Conservation (phyloP, 1,140 invertebrate species). For the Coptotermes formosanus region DNA sequence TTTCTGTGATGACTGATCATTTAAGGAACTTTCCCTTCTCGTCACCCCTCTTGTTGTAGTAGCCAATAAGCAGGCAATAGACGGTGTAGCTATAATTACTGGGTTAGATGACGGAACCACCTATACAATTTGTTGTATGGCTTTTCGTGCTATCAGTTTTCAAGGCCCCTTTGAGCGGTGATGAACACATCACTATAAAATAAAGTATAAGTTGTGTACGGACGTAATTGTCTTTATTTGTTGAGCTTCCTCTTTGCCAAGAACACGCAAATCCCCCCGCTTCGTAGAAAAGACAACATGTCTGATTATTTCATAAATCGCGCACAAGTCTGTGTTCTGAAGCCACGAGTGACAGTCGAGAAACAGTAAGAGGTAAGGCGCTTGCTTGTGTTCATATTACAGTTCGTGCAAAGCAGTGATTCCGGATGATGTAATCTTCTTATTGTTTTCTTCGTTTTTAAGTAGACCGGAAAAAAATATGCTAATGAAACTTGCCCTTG, state of each 20-base stretch:
- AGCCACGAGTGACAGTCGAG: not conserved
- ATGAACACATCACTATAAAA: not conserved
- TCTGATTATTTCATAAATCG: constrained; percentile 8
- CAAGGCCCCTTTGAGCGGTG: not conserved
- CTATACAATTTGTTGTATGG: not conserved
- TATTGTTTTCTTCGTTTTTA: no score
- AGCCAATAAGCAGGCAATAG: constrained; percentile 1
- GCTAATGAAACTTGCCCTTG: no score
- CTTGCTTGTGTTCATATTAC: not conserved
- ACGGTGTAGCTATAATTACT: not conserved
- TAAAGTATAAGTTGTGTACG: not conserved
- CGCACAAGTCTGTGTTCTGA: not conserved
- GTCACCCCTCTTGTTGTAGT: not conserved
- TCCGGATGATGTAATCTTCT: no score
- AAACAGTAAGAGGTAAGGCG: not conserved
- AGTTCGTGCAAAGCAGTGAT: no score
- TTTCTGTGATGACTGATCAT: not conserved
- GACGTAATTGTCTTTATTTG: not conserved
- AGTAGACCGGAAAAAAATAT: no score
- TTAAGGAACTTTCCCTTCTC: not conserved
- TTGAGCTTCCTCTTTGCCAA: not conserved
- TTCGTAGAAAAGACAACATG: not conserved
- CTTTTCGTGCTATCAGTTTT: not conserved
- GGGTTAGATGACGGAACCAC: not conserved
- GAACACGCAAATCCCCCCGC: not conserved